Conservation (phyloP, 2,113 vertebrate species). For the Oncorhynchus mykiss region DNA sequence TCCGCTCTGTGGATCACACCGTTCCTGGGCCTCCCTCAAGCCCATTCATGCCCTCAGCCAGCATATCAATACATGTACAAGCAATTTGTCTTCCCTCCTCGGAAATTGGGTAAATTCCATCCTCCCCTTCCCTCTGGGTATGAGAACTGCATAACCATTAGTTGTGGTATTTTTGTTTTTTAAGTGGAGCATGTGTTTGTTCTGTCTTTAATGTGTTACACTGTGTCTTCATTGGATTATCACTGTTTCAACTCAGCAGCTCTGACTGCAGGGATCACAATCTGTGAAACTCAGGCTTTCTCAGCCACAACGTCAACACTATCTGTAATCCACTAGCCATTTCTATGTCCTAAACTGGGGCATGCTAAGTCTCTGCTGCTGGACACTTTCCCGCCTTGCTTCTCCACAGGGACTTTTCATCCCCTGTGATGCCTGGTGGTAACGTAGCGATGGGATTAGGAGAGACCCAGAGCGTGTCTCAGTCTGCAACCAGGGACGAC, state of each 20-base stretch:
- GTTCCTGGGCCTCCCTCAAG: constrained; percentile 21
- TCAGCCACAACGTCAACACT: not conserved
- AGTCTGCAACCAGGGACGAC: constrained; percentile 35
- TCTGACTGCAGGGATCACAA: not conserved
- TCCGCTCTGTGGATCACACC: not conserved
- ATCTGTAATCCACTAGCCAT: constrained; percentile 51
- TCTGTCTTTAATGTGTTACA: constrained; percentile 32
- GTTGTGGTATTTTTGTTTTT: constrained; percentile 27
- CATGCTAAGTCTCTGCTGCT: constrained; percentile 45
- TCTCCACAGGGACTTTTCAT: constrained; percentile 68
- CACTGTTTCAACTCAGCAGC: not conserved
- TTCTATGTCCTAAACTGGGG: constrained; percentile 59
- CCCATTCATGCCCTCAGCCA: constrained; percentile 31
- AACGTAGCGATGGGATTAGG: not conserved
- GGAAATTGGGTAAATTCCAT: constrained; percentile 38
- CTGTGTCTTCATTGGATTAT: not conserved
- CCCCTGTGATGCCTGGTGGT: constrained; percentile 48
- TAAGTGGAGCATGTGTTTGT: constrained; percentile 29
- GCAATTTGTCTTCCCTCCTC: constrained; percentile 41
- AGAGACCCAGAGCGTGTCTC: not conserved
- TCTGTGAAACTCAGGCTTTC: not conserved
- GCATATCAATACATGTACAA: constrained; percentile 35
- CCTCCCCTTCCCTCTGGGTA: constrained; percentile 13
- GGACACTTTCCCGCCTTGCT: constrained; percentile 63
- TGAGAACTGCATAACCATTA: constrained; percentile 28